Conservation (phyloP, 2,797 vertebrate species). For the Molossus alvarezi region DNA sequence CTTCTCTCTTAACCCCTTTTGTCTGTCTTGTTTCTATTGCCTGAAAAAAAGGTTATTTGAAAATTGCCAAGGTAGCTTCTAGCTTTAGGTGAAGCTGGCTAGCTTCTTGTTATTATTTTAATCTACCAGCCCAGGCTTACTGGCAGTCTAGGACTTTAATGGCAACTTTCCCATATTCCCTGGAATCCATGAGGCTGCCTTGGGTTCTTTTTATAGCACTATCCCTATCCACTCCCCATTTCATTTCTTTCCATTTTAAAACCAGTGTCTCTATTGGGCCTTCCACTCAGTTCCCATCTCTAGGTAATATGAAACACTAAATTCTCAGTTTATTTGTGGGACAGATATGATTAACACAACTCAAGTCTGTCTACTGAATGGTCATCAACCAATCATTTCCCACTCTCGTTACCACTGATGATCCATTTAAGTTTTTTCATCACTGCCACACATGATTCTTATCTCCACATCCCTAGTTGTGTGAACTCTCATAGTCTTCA, state of each 20-base stretch:
- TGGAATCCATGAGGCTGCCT: neutral
- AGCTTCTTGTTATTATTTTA: slow-evolving; percentile 60
- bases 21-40: slow-evolving; percentile 5
- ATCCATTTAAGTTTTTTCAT: neutral
- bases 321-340: slow-evolving; percentile 11
- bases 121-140: neutral
- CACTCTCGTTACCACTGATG: neutral
- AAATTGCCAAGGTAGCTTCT: slow-evolving; percentile 51
- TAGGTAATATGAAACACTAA: neutral
- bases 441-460: neutral
- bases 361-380: neutral
- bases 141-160: slow-evolving; percentile 14
- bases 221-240: neutral
- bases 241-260: slow-evolving; percentile 34
- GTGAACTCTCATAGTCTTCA: neutral
- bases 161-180: slow-evolving; percentile 42
- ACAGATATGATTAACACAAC: neutral
- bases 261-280: neutral
- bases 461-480: neutral
- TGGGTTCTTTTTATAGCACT: neutral
- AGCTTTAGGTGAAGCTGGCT: neutral
- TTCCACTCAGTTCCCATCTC: slow-evolving; percentile 13
- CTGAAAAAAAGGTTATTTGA: slow-evolving; percentile 43
- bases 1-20: slow-evolving; percentile 7
- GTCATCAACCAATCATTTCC: neutral